These are phyloP conservation scores for Enteromius radiatus DNA, from an alignment of 2,797 vertebrate genomes.

Conservation along the genomic window DNA sequence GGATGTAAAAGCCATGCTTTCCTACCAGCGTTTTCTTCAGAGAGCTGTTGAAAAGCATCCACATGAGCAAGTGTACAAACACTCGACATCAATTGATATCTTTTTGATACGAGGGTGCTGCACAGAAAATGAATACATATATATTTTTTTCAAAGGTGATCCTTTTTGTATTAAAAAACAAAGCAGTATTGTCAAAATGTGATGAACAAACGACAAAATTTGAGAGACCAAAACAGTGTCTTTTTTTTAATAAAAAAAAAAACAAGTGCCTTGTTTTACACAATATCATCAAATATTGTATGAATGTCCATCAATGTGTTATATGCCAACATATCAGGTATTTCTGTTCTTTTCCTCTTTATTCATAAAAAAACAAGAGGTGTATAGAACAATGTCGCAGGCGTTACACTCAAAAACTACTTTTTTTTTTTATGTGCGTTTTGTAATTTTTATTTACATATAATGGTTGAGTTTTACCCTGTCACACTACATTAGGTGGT, in stretches of 20 bases:
- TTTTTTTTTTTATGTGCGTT: background rate
- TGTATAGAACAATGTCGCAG: constrained; percentile 15
- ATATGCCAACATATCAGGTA: constrained; percentile 77
- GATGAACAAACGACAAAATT: constrained; percentile 67
- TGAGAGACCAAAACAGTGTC: constrained; percentile 86
- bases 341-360: constrained; percentile 39
- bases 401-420: constrained; percentile 2
- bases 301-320: constrained; percentile 80
- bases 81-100: constrained; percentile 85
- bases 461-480: constrained; percentile 20
- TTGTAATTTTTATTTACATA: constrained; percentile 23
- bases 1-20: constrained; percentile 93
- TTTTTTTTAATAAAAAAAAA: constrained; percentile 82
- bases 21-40: constrained; percentile 88
- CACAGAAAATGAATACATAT: constrained; percentile 83
- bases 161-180: constrained; percentile 86
- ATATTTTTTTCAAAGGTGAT: constrained; percentile 86
- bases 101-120: constrained; percentile 92
- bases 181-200: constrained; percentile 72
- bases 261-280: constrained; percentile 91
- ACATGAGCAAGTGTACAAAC: constrained; percentile 68
- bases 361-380: constrained; percentile 29
- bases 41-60: constrained; percentile 86
- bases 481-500: constrained; percentile 13
- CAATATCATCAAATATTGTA: constrained; percentile 79